Percentiles rank a stretch among this genome's conserved stretches.
phyloP scores from a whole-genome alignment of 2,113 vertebrate species.

The Ia io region DNA sequence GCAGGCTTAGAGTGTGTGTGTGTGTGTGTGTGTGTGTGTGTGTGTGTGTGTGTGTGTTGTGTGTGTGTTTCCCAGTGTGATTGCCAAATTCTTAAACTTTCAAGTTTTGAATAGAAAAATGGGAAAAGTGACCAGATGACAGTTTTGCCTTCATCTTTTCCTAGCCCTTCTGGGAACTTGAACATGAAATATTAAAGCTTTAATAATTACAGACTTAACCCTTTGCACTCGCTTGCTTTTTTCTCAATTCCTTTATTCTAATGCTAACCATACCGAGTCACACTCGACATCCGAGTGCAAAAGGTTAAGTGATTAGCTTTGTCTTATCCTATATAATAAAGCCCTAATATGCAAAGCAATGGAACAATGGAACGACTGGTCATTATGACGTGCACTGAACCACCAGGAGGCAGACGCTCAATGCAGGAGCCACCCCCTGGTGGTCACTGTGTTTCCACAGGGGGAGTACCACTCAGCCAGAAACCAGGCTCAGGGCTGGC shows the following conservation, averaged over 20 bases:
- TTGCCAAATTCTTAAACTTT: background rate
- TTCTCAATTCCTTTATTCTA: too few relatives aligned
- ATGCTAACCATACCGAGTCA: too few relatives aligned
- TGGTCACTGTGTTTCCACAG: too few relatives aligned
- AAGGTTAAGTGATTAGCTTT: background rate
- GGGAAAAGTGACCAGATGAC: background rate
- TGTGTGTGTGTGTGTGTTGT: background rate
- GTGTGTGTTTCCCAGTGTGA: background rate
- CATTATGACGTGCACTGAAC: too few relatives aligned
- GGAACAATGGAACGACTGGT: too few relatives aligned
- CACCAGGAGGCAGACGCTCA: too few relatives aligned
- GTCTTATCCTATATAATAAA: background rate
- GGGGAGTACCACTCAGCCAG: too few relatives aligned
- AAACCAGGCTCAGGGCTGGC: too few relatives aligned
- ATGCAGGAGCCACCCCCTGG: too few relatives aligned
- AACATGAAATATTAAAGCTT: slow-evolving; percentile 15
- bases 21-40: background rate
- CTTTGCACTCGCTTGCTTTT: too few relatives aligned
- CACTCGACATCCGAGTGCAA: too few relatives aligned
- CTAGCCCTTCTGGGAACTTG: background rate
- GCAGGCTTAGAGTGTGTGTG: background rate
- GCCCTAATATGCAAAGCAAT: too few relatives aligned
- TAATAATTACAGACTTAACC: background rate
- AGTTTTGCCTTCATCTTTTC: slow-evolving; percentile 13
- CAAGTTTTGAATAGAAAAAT: background rate